Percentiles rank a stretch among this genome's conserved stretches.
phyloP scores from a whole-genome alignment of 2,797 vertebrate species.

The Orientallactaga sibirica region DNA sequence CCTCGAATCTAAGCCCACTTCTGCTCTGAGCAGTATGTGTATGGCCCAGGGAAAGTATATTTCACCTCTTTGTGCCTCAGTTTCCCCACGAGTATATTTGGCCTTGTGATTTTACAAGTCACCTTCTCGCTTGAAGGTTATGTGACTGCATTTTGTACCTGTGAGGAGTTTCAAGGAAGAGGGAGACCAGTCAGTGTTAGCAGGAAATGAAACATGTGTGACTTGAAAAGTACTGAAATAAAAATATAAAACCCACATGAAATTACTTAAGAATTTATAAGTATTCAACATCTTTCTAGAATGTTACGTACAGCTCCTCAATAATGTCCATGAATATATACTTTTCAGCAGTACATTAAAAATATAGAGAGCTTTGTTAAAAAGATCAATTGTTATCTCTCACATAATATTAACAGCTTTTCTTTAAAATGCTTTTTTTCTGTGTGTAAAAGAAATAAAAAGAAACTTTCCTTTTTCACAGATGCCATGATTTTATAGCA shows the following conservation, averaged over 20 bases:
- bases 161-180: not conserved
- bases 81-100: slow-evolving; percentile 15
- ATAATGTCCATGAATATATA: slow-evolving; percentile 5
- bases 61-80: not conserved
- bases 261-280: slow-evolving; percentile 55
- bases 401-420: not conserved
- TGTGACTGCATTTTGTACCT: not conserved
- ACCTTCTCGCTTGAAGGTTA: not conserved
- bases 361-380: slow-evolving; percentile 23
- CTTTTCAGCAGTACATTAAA: slow-evolving; percentile 26
- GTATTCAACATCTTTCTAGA: slow-evolving; percentile 61
- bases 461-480: not conserved
- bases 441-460: not conserved
- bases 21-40: not conserved
- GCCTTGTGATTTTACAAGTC: not conserved
- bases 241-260: slow-evolving; percentile 56
- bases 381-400: not conserved
- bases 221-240: slow-evolving; percentile 41
- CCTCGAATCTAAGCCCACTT: not conserved
- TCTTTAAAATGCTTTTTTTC: not conserved
- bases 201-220: slow-evolving; percentile 20
- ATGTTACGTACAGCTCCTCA: not conserved
- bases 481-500: not conserved
- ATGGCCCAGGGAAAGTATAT: not conserved
- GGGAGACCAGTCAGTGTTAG: slow-evolving; percentile 6